Evolutionary conservation across 2,113 vertebrate genomes (phyloP), one percentile per base, ranked within the genome.

Genomic region (Tiliqua scincoides): DNA sequence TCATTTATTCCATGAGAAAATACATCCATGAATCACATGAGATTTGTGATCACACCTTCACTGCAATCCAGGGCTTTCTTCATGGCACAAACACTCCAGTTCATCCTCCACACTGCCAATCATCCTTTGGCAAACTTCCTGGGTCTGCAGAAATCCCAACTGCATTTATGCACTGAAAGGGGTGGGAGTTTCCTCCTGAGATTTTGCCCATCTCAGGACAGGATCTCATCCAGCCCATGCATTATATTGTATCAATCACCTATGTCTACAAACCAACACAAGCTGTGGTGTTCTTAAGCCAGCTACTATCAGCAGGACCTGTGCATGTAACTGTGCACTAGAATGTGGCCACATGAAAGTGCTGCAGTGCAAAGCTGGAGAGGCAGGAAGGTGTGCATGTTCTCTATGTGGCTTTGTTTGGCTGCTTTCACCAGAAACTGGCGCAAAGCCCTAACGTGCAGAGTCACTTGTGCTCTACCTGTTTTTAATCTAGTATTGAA

Each of bases 351-450:
- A 54, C 15, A 30, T 7, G 15, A 5, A 59, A 14, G 4, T 70
- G 14, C 4, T n/a, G 43, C 81, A 81, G 21, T 83, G 17, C 85
- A 87, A 68, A 80, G 21, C 23, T 63, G 25, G 70, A 59, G 85
- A 87, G 79, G 25, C 32, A 68, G 35, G 12, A 59, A 87, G 65
- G 35, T 77, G 78, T 52, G n/a, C n/a, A n/a, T n/a, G 40, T 9
- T 57, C 52, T 81, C 17, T 68, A 32, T 4, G n/a, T n/a, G 30
- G 43, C 40, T 40, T n/a, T n/a, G 20, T 68, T 23, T 23, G 9
- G 5, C n/a, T 7, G 27, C 12, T 12, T 18, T 35, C 54, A 18
- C 7, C 21, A 25, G 79, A 54, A 10, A 61, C 62, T 61, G 57
- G 57, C 32, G 37, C 76, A 61, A 6, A 17, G 17, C n/a, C n/a